phyloP scores from a whole-genome alignment of 2,113 vertebrate species.

The Pseudorhombus dupliciocellatus region DNA sequence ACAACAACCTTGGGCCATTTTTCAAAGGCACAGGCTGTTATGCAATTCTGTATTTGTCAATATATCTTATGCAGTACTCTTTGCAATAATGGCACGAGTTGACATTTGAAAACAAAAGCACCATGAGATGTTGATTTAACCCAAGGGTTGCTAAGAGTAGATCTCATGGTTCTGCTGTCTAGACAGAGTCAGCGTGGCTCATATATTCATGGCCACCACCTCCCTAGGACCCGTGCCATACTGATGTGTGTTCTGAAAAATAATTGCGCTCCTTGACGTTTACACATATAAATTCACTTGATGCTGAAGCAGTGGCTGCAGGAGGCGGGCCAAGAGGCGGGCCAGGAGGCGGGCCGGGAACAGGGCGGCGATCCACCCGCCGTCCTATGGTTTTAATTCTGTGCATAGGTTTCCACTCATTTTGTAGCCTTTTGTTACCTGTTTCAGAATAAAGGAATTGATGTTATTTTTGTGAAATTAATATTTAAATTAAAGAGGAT shows the following conservation, averaged over 20 bases:
- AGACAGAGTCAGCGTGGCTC: too few relatives aligned
- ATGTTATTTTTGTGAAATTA: slow-evolving; percentile 81
- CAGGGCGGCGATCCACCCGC: too few relatives aligned
- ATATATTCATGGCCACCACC: too few relatives aligned
- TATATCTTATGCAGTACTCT: too few relatives aligned
- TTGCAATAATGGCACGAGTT: too few relatives aligned
- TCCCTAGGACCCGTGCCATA: not conserved
- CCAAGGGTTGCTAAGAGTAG: too few relatives aligned
- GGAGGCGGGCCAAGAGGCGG: not conserved
- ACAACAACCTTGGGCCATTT: too few relatives aligned
- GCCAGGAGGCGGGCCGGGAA: not conserved
- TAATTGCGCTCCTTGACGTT: slow-evolving; percentile 81
- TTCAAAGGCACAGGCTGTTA: too few relatives aligned
- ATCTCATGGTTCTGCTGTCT: too few relatives aligned
- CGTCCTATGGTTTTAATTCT: slow-evolving; percentile 66
- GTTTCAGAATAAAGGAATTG: slow-evolving; percentile 64
- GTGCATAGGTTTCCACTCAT: slow-evolving; percentile 58
- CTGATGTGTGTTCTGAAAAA: not conserved
- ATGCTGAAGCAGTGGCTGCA: slow-evolving; percentile 55
- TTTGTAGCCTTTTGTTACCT: slow-evolving; percentile 76
- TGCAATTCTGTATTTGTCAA: too few relatives aligned
- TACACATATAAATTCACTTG: slow-evolving; percentile 96
- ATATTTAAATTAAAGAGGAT: slow-evolving; percentile 77
- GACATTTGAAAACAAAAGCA: too few relatives aligned
- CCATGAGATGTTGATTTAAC: too few relatives aligned